Conservation (phyloP, 1,140 invertebrate species). For the Anoplophora glabripennis region DNA sequence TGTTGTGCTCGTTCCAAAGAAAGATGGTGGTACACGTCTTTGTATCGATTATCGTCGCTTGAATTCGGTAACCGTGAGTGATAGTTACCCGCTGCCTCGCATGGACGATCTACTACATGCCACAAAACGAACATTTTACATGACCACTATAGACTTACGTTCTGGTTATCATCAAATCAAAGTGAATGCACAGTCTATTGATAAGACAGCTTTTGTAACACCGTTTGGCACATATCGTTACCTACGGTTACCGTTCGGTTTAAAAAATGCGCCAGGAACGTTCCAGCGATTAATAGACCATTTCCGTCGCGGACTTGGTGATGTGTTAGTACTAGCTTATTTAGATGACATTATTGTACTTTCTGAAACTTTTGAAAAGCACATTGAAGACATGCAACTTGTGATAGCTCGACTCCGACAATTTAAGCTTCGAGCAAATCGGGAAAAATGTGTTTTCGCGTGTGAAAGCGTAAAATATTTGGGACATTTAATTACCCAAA, state of each 20-base stretch:
- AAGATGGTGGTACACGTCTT: conserved; percentile 41
- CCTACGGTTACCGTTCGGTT: conserved; percentile 42
- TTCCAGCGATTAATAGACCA: conserved; percentile 43
- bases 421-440: background rate
- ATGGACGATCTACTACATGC: conserved; percentile 44
- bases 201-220: conserved; percentile 34
- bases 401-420: too few relatives aligned
- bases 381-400: too few relatives aligned
- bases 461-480: background rate
- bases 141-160: conserved; percentile 43
- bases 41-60: conserved; percentile 51
- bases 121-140: conserved; percentile 33
- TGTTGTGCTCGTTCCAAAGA: conserved; percentile 53
- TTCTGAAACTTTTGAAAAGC: too few relatives aligned
- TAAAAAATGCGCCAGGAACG: conserved; percentile 36
- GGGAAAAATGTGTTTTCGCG: conserved; percentile 4
- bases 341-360: too few relatives aligned
- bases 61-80: conserved; percentile 43
- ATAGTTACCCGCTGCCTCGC: conserved; percentile 53
- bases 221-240: background rate
- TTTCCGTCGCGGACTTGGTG: too few relatives aligned
- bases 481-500: background rate
- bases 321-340: too few relatives aligned
- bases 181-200: conserved; percentile 22
- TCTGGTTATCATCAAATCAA: conserved; percentile 45